A percentile compares a stretch with the other conserved stretches of the same genome.
Conservation (phyloP, 30 jellyfish, hydroid and myxozoan species). For the Aurelia sp. region DNA sequence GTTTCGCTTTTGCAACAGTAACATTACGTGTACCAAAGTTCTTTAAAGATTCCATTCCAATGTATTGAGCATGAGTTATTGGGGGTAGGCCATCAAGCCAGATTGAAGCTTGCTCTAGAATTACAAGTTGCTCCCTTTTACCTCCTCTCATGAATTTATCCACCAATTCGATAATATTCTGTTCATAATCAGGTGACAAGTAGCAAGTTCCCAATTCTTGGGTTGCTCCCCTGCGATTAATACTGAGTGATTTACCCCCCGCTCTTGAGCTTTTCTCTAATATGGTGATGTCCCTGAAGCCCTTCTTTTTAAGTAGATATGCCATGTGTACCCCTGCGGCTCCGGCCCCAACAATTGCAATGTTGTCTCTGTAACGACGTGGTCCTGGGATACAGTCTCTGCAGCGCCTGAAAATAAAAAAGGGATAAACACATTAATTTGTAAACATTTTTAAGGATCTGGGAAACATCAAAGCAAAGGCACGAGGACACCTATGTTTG, state of each 20-base stretch:
- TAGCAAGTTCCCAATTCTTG: conserved; percentile 91
- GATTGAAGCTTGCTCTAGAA: conserved; percentile 73
- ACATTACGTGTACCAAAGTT: conserved; percentile 46
- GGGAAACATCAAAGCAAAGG: no score
- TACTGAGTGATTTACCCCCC: conserved; percentile 86
- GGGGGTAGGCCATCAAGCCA: conserved; percentile 62
- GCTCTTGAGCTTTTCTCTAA: conserved; percentile 56
- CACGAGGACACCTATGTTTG: no score
- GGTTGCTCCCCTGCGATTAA: conserved; percentile 73
- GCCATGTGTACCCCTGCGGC: conserved; percentile 98
- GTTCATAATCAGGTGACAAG: conserved; percentile 85
- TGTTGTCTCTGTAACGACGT: conserved; percentile 56
- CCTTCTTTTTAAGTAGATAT: conserved; percentile 71
- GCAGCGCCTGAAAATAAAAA: conserved; percentile 1
- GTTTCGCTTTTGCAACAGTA: conserved; percentile 8
- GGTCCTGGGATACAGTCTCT: conserved; percentile 74
- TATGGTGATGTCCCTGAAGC: conserved; percentile 63
- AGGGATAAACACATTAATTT: background rate
- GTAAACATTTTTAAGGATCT: background rate
- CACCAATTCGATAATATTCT: conserved; percentile 63
- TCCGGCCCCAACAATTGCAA: conserved; percentile 98
- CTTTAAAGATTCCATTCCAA: conserved; percentile 33
- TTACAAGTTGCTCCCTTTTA: conserved; percentile 47
- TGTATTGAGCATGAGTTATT: conserved; percentile 44
- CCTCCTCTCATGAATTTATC: conserved; percentile 19